Evolutionary conservation across 1,140 invertebrate genomes (phyloP).

Genomic region (Leptinotarsa texana): DNA sequence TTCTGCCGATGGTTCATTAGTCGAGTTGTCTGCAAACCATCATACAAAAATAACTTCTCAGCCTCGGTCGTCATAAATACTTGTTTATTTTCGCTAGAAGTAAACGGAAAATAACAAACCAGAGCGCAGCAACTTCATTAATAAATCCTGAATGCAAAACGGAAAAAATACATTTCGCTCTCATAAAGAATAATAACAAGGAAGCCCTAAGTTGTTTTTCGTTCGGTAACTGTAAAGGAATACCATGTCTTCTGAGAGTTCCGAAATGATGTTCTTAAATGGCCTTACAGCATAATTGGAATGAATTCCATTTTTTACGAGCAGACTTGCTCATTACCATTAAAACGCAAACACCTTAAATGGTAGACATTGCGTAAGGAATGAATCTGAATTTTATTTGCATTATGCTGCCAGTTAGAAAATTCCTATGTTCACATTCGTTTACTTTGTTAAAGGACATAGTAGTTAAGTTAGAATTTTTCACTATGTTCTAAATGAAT

Average conservation of each 20-base stretch:
- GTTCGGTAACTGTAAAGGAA: slow-evolving; percentile 8
- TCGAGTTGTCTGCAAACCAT: background rate
- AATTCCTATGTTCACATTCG: background rate
- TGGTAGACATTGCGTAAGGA: background rate
- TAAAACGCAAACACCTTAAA: background rate
- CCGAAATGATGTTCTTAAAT: background rate
- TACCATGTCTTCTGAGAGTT: slow-evolving; percentile 2
- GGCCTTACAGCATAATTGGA: slow-evolving; percentile 5
- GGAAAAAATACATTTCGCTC: background rate
- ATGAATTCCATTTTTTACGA: background rate
- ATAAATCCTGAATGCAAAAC: background rate
- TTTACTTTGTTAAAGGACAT: too few species aligned
- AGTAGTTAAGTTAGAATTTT: too few species aligned
- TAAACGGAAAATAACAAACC: background rate
- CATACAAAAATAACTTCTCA: background rate
- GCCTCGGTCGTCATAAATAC: background rate
- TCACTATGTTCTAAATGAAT: too few species aligned
- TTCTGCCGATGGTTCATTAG: background rate
- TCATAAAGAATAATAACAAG: slow-evolving; percentile 1
- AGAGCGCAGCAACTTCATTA: background rate
- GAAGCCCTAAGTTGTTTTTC: background rate
- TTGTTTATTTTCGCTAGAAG: background rate
- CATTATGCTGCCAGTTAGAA: background rate
- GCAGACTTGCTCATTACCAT: background rate
- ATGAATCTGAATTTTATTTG: background rate